Conservation (phyloP, 2,113 vertebrate genomes). For the Drymodes brunneopygia region DNA sequence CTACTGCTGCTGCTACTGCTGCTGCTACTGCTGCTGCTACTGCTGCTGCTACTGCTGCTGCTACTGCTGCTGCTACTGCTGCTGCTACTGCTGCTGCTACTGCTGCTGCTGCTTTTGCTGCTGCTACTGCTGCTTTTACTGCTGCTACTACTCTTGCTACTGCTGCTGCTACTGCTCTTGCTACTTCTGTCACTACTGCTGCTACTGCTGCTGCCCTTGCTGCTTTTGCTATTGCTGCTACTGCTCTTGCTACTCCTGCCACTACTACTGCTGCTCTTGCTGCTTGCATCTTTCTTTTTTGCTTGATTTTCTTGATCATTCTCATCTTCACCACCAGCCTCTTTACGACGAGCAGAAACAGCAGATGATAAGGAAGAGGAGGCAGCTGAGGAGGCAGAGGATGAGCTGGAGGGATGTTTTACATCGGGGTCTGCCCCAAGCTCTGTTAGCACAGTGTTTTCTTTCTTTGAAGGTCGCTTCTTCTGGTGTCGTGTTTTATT, state of each 20-base stretch:
- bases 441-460: not conserved
- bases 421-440: not conserved
- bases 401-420: not conserved
- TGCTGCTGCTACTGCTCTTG: fast-evolving
- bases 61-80: fast-evolving
- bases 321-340: not conserved
- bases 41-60: fast-evolving
- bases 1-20: fast-evolving
- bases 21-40: fast-evolving
- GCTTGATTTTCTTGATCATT: not conserved
- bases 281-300: not conserved
- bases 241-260: fast-evolving
- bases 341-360: not conserved
- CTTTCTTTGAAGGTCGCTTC: not conserved
- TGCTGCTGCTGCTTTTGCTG: fast-evolving
- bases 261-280: not conserved
- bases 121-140: fast-evolving
- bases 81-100: fast-evolving
- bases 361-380: slow-evolving; percentile 22
- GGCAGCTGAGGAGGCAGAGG: slow-evolving; percentile 7
- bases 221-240: fast-evolving
- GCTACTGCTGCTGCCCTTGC: fast-evolving
- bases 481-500: slow-evolving; percentile 36
- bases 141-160: fast-evolving
- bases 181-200: fast-evolving